phyloP scores from a whole-genome alignment of 2,888 invertebrate species.

The Axea sp. region DNA sequence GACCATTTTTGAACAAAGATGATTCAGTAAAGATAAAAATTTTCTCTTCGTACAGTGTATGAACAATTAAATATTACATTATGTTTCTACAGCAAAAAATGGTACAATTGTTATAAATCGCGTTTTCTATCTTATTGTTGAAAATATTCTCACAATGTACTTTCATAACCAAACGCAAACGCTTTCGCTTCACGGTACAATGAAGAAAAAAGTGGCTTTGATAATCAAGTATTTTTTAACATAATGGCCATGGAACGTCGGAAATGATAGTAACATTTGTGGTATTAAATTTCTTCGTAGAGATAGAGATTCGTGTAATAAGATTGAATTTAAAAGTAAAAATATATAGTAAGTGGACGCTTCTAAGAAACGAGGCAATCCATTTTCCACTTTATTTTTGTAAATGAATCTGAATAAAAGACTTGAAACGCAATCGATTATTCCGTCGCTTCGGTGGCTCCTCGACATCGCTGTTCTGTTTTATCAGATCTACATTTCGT shows the following conservation, averaged over 20 bases:
- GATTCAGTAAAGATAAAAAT: too few relatives aligned
- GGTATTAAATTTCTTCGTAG: constrained; percentile 15
- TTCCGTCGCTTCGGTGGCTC: constrained; percentile 10
- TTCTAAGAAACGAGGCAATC: constrained; percentile 41
- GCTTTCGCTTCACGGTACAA: background rate
- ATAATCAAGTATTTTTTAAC: constrained; percentile 16
- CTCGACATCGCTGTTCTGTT: constrained; percentile 19
- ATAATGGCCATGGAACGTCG: background rate
- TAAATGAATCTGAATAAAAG: constrained; percentile 47
- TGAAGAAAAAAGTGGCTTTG: constrained; percentile 1
- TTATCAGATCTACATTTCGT: constrained; percentile 42
- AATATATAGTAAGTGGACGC: constrained; percentile 16
- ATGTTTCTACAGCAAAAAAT: background rate
- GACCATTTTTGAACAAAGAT: too few relatives aligned
- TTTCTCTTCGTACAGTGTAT: too few relatives aligned
- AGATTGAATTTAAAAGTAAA: constrained; percentile 49
- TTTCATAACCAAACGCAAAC: constrained; percentile 3
- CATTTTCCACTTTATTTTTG: constrained; percentile 49
- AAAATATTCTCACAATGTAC: background rate
- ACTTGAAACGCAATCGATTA: constrained; percentile 41
- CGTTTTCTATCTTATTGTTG: background rate
- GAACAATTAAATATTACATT: background rate
- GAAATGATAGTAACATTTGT: constrained; percentile 16
- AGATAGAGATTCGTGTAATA: constrained; percentile 21
- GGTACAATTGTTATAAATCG: background rate